These are phyloP conservation scores for Syrista parreyssii DNA, from an alignment of 2,888 invertebrate genomes.

Conservation along the genomic window DNA sequence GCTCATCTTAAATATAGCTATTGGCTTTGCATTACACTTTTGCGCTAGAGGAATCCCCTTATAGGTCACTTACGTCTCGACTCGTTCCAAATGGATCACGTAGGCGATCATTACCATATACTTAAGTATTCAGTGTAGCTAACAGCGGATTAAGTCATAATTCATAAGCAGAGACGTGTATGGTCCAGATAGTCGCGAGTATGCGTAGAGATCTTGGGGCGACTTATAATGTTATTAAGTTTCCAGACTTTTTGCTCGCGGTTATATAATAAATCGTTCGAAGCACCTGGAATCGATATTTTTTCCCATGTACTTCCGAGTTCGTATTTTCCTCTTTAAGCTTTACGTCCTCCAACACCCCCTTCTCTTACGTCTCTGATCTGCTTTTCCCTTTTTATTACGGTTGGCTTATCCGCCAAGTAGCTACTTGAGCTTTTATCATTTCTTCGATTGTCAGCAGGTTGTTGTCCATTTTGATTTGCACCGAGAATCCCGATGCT, in stretches of 20 bases:
- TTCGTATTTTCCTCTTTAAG: not conserved
- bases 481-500: not conserved
- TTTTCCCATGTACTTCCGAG: not conserved
- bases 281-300: not conserved
- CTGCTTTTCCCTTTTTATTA: not conserved
- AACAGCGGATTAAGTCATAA: conserved; percentile 59
- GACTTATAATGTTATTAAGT: not conserved
- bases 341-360: not conserved
- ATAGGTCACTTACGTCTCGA: conserved; percentile 26
- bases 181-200: not conserved
- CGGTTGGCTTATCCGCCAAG: not conserved
- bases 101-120: conserved; percentile 42
- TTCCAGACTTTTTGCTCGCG: not conserved
- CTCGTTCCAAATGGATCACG: conserved; percentile 29
- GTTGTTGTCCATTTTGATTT: not conserved
- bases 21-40: conserved; percentile 24
- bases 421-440: not conserved
- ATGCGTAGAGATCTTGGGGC: not conserved
- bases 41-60: conserved; percentile 45
- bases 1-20: not conserved
- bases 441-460: not conserved
- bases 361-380: not conserved
- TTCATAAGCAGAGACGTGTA: conserved; percentile 28
- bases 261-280: not conserved
- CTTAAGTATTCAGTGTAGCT: conserved; percentile 38